Base-by-base conservation (phyloP, 2,113 vertebrate genomes). In the Corythornis madagascariensis region DNA sequence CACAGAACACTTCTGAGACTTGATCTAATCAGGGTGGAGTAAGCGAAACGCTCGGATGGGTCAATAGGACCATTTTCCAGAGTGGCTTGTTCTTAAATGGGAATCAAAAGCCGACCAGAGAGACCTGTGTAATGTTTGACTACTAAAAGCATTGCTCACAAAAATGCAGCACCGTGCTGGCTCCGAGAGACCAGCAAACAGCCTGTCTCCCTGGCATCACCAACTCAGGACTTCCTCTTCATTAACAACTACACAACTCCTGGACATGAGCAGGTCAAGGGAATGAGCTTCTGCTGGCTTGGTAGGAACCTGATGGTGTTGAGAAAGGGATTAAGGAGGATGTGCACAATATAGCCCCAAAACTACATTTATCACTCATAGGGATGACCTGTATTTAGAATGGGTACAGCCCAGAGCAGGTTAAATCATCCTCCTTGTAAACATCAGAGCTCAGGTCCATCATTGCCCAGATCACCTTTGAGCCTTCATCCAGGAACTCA, bases 41-140 rank as follows among this genome's bases (percentile, higher is more conserved):
- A 85, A 91, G 43, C 18, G 69, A 92, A 92, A 93, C 5, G 7
- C 69, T 91, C 6, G 1, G 43, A 26, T 63, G 61, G 72, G 72
- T 81, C 77, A 92, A 89, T 63, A 84, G 72, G 89, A 90, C 84
- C 73, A 77, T 89, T 93, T 95, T 18, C 47, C 66, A 47, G 83
- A 95, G 88, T 86, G 74, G 70, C 78, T 90, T 72, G 48, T 48
- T 80, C 75, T 92, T 74, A 89, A 95, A 81, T 29, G 59, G 64
- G 43, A 86, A 21, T 63, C 43, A 38, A 64, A 66, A 55, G 28
- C 47, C 0, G 0, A 38, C 21, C 66, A 70, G 74, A 59, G 61
- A 15, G 59, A 92, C 29, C 15, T 89, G 38, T 33, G 55, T 55
- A 66, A 73, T 52, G 52, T 96, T 94, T 95, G 92, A 79, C 90